These are phyloP conservation scores for Lithodes maja DNA, from an alignment of 2,888 invertebrate species.

Conservation along the genomic window DNA sequence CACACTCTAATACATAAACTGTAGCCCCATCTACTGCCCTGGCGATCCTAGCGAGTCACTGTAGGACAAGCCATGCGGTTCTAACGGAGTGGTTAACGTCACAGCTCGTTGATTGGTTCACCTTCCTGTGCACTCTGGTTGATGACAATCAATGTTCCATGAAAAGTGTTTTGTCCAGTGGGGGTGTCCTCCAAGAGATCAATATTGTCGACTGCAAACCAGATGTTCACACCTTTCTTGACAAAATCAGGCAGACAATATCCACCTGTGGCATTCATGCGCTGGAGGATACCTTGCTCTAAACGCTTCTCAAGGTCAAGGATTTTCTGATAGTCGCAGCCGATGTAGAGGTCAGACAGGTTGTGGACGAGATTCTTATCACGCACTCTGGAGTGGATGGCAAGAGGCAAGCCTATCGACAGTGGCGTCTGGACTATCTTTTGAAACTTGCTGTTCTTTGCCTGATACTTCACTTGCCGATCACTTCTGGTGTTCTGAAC, in stretches of 20 bases:
- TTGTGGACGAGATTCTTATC: background rate
- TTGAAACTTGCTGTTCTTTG: conserved; percentile 21
- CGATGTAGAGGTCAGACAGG: conserved; percentile 15
- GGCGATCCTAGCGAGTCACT: too few relatives aligned
- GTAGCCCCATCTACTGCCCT: too few relatives aligned
- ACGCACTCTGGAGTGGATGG: background rate
- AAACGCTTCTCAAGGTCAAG: conserved; percentile 19
- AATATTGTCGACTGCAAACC: too few relatives aligned
- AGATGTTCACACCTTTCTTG: too few relatives aligned
- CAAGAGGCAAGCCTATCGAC: conserved; percentile 19
- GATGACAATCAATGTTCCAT: too few relatives aligned
- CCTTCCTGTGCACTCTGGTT: too few relatives aligned
- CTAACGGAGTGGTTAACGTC: too few relatives aligned
- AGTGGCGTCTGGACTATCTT: conserved; percentile 12
- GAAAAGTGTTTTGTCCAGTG: too few relatives aligned
- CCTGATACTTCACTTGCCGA: conserved; percentile 19
- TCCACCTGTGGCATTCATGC: conserved; percentile 10
- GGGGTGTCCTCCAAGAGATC: too few relatives aligned
- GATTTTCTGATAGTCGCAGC: conserved; percentile 8
- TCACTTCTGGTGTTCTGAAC: conserved; percentile 2
- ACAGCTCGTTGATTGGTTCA: too few relatives aligned
- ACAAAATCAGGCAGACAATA: background rate
- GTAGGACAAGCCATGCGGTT: too few relatives aligned
- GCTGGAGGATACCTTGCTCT: conserved; percentile 19
- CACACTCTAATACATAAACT: too few relatives aligned